These are phyloP conservation scores for Notodromas monacha DNA, from an alignment of 2,888 invertebrate species.

Conservation along the genomic window DNA sequence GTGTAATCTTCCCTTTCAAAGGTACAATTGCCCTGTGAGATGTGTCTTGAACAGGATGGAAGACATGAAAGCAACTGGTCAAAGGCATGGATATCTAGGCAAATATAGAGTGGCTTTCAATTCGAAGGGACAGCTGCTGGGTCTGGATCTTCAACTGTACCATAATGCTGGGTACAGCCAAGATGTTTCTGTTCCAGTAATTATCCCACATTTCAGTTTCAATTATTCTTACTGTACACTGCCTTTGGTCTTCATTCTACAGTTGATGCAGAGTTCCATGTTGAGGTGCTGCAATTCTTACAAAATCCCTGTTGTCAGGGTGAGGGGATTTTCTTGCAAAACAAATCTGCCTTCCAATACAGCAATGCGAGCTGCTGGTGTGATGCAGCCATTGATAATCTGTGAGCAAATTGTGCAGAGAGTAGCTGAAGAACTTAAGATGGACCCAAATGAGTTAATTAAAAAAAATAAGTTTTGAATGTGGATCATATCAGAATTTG, in stretches of 20 bases:
- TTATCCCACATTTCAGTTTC: too few relatives aligned
- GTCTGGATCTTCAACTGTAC: constrained; percentile 34
- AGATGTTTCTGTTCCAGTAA: constrained; percentile 31
- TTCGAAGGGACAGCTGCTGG: constrained; percentile 36
- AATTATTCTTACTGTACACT: too few relatives aligned
- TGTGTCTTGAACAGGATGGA: constrained; percentile 72
- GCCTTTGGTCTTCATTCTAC: not conserved
- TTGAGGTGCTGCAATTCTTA: constrained; percentile 30
- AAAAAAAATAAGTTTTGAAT: too few relatives aligned
- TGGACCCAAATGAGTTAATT: too few relatives aligned
- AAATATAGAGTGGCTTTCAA: constrained; percentile 53
- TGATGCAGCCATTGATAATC: constrained; percentile 61
- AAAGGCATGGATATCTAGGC: constrained; percentile 53
- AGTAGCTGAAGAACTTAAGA: constrained; percentile 32
- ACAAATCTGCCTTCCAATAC: constrained; percentile 74
- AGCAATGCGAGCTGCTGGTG: constrained; percentile 70
- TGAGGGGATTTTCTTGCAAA: constrained; percentile 37
- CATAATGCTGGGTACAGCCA: constrained; percentile 28
- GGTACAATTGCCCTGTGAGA: constrained; percentile 39
- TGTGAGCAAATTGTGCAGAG: constrained; percentile 43
- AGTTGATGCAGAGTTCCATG: not conserved
- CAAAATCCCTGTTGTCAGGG: constrained; percentile 31
- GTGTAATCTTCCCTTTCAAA: constrained; percentile 14
- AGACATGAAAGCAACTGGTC: constrained; percentile 65
- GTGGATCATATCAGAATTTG: too few relatives aligned